Conservation (phyloP, 2,797 vertebrate species). For the Phalloptychus januarius region DNA sequence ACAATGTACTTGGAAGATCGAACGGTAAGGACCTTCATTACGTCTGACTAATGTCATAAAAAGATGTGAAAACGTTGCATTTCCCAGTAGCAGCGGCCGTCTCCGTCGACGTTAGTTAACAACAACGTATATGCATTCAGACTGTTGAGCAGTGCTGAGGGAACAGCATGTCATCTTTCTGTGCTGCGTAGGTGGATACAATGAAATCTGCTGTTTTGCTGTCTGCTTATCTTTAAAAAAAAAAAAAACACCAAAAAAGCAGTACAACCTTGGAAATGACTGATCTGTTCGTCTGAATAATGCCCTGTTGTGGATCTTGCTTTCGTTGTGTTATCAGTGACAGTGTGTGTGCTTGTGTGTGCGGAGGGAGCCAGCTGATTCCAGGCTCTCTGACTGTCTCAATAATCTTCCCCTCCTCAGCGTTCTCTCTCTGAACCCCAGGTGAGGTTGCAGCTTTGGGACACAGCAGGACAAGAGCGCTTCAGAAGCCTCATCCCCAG, state of each 20-base stretch:
- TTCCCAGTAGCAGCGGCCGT: background rate
- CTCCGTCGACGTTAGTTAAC: background rate
- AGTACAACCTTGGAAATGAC: conserved; percentile 34
- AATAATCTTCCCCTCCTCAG: conserved; percentile 70
- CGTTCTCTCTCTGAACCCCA: conserved; percentile 72
- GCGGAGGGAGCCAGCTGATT: conserved; percentile 45
- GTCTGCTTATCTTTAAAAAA: conserved; percentile 34
- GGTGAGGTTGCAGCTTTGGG: conserved; percentile 94
- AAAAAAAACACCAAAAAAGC: conserved; percentile 9
- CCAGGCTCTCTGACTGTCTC: conserved; percentile 60
- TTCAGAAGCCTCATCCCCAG: conserved; percentile 93
- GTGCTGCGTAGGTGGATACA: conserved; percentile 29
- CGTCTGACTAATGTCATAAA: conserved; percentile 12
- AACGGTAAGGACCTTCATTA: conserved; percentile 80
- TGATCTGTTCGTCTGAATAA: background rate
- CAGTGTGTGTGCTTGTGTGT: conserved; percentile 39
- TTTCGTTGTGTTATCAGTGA: conserved; percentile 10
- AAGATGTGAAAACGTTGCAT: conserved; percentile 20
- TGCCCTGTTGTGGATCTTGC: conserved; percentile 2
- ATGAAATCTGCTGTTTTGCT: conserved; percentile 27
- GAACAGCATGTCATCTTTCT: conserved; percentile 28
- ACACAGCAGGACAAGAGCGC: conserved; percentile 91
- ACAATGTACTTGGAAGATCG: conserved; percentile 94
- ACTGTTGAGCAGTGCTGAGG: conserved; percentile 6
- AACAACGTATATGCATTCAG: conserved; percentile 13